Base-by-base conservation (phyloP, 2,888 invertebrate species). In the Lepas anatifera region DNA sequence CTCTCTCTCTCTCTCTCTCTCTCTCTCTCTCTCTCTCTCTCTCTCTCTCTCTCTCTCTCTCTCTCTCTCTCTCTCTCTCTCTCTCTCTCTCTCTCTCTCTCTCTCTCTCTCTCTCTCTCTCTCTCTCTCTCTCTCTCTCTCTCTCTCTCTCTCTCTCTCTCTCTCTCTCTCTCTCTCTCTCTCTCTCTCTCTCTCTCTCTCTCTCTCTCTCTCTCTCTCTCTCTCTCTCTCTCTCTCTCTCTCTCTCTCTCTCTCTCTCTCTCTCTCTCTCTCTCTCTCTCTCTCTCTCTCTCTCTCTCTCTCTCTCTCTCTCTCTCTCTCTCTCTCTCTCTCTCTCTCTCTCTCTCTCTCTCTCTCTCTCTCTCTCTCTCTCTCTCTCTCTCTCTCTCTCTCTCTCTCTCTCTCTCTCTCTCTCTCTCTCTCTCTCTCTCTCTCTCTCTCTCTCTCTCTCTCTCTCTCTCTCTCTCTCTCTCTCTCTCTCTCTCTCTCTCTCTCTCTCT, bases 1-100 rank as follows among this genome's bases (percentile, higher is more conserved):
- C 27, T 64, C 63, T 64, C 27, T 64, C 69, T 64, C 43, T 41
- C 69, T 69, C 46, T 69, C 69, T 69, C 63, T 69, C 69, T 43
- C 43, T 63, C 41, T 35, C 63, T 50, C 50, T 50, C 68, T 50
- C 68, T 50, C 50, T 50, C 68, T 50, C 68, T 50, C 68, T 50
- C 50, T 13, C 67, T 41, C 37, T 37, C 32, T 18, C 37, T 37
- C 67, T n/a, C 37, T 18, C 32, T n/a, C 67, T 41, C 25, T n/a
- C 67, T 41, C 67, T n/a, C 67, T 41, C 67, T 41, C 67, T 22
- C 27, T 25, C 32, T 27, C 35, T 32, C 27, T 16, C 8, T 67
- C 25, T 67, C 39, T 67, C 3, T 18, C 18, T 6, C 32, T 4
- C n/a, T 29, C 39, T 29, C 66, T 32, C 4, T 66, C 66, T 66